These are phyloP conservation scores for Opisthocomus hoazin DNA, from an alignment of 2,113 vertebrate genomes.

Conservation along the genomic window DNA sequence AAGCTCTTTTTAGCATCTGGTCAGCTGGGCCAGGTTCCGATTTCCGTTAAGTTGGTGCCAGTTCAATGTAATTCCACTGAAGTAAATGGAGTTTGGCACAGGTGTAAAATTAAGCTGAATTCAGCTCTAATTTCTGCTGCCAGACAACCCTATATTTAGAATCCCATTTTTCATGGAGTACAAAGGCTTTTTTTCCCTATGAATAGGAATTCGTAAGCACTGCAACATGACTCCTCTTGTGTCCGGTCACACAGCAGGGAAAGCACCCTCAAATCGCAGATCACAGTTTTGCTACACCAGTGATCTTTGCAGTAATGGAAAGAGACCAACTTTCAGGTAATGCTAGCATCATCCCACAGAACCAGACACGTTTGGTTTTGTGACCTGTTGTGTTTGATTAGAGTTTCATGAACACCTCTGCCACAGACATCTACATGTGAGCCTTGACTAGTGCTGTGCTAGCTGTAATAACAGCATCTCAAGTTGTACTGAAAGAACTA, in stretches of 20 bases:
- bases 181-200: not conserved
- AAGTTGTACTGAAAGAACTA: not conserved
- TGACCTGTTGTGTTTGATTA: not conserved
- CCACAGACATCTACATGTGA: not conserved
- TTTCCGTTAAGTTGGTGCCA: not conserved
- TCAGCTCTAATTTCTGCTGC: constrained; percentile 23
- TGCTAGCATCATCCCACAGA: not conserved
- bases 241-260: not conserved
- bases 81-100: not conserved
- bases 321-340: not conserved
- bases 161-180: not conserved
- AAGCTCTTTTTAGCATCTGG: not conserved
- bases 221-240: not conserved
- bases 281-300: not conserved
- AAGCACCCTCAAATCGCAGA: not conserved
- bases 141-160: constrained; percentile 2
- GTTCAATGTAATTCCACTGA: not conserved
- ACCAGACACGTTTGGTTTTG: not conserved
- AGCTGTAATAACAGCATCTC: not conserved
- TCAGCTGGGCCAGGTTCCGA: not conserved
- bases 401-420: not conserved
- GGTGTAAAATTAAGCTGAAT: constrained; percentile 14
- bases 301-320: not conserved
- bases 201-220: not conserved
- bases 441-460: not conserved